Evolutionary conservation across 30 jellyfish, hydroid and myxozoan genomes (phyloP).

Genomic region (Aurelia coerulea): DNA sequence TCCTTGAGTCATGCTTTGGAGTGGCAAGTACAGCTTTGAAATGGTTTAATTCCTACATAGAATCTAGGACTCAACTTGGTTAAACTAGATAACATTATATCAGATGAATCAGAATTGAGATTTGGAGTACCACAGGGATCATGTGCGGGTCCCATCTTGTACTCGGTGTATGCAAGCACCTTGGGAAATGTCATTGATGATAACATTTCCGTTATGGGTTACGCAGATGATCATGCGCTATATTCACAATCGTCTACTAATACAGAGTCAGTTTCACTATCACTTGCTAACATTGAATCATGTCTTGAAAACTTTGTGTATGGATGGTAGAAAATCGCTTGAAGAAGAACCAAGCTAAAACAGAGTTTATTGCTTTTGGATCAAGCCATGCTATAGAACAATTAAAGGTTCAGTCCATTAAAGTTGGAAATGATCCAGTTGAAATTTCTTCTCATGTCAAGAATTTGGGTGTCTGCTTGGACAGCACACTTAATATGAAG

Average conservation of each 20-base stretch:
- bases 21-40: too few species aligned
- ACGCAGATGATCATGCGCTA: conserved; percentile 14
- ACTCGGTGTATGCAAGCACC: conserved; percentile 1
- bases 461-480: conserved; percentile 46
- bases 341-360: neutral
- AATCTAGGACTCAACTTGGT: neutral
- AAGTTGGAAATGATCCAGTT: conserved; percentile 32
- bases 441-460: conserved; percentile 38
- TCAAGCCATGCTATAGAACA: neutral
- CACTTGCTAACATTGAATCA: neutral
- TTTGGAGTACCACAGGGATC: conserved; percentile 28
- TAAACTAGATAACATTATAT: neutral
- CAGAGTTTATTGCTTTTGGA: conserved; percentile 11
- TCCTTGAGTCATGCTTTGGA: too few species aligned
- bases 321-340: conserved; percentile 14
- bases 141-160: conserved; percentile 12
- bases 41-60: too few species aligned
- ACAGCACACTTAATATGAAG: conserved; percentile 34
- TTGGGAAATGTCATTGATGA: neutral
- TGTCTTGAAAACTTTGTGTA: neutral
- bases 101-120: neutral
- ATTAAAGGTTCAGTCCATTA: conserved; percentile 15
- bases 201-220: conserved; percentile 6
- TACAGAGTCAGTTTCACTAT: neutral
- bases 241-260: neutral